Evolutionary conservation across 2,888 invertebrate genomes (phyloP).

Genomic region (Macrosoma leucophasiata): DNA sequence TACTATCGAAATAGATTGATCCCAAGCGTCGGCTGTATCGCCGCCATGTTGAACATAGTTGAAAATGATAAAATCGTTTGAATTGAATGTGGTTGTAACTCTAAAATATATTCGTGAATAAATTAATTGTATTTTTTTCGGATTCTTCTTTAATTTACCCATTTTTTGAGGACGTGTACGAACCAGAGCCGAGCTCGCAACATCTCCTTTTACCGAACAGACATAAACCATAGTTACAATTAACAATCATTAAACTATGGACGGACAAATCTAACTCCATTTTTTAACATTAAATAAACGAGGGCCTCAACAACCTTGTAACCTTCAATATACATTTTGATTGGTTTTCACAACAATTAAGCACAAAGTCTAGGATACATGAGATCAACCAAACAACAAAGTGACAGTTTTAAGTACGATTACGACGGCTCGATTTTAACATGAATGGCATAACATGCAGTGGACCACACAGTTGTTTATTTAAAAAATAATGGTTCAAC

Average conservation of each 20-base stretch:
- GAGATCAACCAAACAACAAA: slow-evolving; percentile 68
- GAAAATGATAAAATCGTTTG: too few species aligned
- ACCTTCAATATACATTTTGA: slow-evolving; percentile 7
- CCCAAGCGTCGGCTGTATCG: too few species aligned
- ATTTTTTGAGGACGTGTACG: too few species aligned
- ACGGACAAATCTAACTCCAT: slow-evolving; percentile 40
- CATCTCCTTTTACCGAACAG: too few species aligned
- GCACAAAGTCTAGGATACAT: slow-evolving; percentile 29
- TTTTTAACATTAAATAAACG: slow-evolving; percentile 22
- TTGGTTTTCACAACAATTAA: slow-evolving; percentile 6
- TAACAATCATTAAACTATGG: slow-evolving; percentile 29
- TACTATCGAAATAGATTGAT: too few species aligned
- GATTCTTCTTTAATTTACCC: too few species aligned
- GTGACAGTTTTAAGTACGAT: slow-evolving; percentile 49
- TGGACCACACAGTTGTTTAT: slow-evolving; percentile 1
- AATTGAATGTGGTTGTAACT: too few species aligned
- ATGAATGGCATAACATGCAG: slow-evolving; percentile 11
- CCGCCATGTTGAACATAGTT: too few species aligned
- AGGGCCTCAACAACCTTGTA: slow-evolving; percentile 40
- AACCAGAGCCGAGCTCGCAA: too few species aligned
- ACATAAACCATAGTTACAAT: too few species aligned
- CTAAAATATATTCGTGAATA: too few species aligned
- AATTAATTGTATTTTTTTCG: too few species aligned
- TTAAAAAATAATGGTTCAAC: slow-evolving; percentile 2
- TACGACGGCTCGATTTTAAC: slow-evolving; percentile 23